phyloP scores from a whole-genome alignment of 2,113 vertebrate species.

The Pterocles burchelli region DNA sequence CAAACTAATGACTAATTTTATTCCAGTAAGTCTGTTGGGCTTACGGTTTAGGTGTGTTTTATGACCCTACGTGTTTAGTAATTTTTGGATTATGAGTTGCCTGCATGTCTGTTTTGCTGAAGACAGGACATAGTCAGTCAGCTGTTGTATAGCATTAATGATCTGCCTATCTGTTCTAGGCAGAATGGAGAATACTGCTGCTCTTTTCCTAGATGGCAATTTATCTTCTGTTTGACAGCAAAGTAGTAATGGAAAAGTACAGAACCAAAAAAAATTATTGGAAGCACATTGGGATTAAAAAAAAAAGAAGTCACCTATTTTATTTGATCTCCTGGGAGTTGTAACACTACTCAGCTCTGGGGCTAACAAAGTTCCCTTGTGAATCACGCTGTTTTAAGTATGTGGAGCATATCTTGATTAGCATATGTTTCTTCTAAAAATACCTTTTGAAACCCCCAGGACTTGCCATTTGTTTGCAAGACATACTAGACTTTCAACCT shows the following conservation, averaged over 20 bases:
- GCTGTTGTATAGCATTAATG: background rate
- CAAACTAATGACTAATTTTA: background rate
- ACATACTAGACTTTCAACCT: background rate
- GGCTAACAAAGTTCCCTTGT: slow-evolving; percentile 39
- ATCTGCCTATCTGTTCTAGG: background rate
- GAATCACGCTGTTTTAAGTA: slow-evolving; percentile 42
- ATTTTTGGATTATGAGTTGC: background rate
- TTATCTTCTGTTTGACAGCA: background rate
- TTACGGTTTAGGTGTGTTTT: background rate
- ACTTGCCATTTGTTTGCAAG: slow-evolving; percentile 30
- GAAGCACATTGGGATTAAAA: background rate
- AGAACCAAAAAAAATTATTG: background rate
- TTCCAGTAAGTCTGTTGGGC: background rate
- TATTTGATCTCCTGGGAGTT: background rate
- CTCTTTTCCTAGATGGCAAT: background rate
- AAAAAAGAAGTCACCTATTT: background rate
- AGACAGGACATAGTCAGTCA: background rate
- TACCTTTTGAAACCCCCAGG: slow-evolving; percentile 26
- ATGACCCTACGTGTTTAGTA: background rate
- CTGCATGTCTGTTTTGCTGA: background rate
- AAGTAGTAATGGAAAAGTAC: background rate
- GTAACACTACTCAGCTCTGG: background rate
- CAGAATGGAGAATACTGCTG: background rate
- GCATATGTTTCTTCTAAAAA: slow-evolving; percentile 65
- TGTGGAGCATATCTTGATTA: slow-evolving; percentile 53